phyloP scores from a whole-genome alignment of 2,888 invertebrate species.

The Pelosia muscerda region DNA sequence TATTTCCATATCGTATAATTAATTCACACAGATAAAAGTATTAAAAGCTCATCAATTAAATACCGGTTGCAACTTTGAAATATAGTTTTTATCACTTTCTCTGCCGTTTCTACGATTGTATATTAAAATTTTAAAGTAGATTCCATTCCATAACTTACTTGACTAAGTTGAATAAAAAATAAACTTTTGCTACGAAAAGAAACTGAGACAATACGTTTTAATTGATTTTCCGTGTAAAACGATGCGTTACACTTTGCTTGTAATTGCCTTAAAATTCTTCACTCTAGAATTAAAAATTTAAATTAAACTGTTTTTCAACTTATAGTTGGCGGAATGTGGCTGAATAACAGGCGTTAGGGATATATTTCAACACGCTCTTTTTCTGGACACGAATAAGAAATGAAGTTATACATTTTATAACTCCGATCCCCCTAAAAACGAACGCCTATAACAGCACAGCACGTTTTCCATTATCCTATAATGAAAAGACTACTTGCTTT shows the following conservation, averaged over 20 bases:
- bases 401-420: too few relatives aligned
- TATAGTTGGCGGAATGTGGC: too few relatives aligned
- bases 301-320: too few relatives aligned
- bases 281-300: too few relatives aligned
- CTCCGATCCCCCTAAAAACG: too few relatives aligned
- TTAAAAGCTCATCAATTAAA: constrained; percentile 6
- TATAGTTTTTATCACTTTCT: constrained; percentile 6
- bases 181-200: background rate
- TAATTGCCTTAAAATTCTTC: background rate
- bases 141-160: background rate
- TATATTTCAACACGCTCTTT: too few relatives aligned
- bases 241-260: background rate
- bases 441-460: too few relatives aligned
- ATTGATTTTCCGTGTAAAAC: background rate
- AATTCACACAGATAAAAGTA: constrained; percentile 7
- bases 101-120: background rate
- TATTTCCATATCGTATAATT: constrained; percentile 4
- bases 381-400: too few relatives aligned
- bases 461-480: background rate
- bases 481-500: background rate
- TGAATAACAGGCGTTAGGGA: too few relatives aligned
- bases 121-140: constrained; percentile 7
- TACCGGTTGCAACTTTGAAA: constrained; percentile 1
- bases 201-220: background rate
- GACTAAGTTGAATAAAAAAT: background rate